Percentiles rank a stretch among this genome's conserved stretches.
phyloP scores from a whole-genome alignment of 2,113 vertebrate species.

The Burhinus oedicnemus region DNA sequence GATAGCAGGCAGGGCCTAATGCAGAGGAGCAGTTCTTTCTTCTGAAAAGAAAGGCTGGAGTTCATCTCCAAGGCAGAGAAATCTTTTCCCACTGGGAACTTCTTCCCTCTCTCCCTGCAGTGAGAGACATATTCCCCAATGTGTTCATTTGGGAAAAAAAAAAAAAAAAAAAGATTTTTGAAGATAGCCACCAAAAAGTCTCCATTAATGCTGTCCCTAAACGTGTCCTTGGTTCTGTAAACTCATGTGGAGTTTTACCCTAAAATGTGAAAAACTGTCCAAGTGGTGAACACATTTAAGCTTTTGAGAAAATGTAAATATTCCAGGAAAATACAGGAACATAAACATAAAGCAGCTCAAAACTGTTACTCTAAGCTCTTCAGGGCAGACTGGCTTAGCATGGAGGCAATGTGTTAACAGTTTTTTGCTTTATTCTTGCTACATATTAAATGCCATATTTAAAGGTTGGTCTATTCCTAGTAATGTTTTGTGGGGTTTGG shows the following conservation, averaged over 20 bases:
- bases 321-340: background rate
- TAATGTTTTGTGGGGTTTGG: conserved; percentile 55
- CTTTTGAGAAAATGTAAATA: background rate
- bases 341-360: conserved; percentile 12
- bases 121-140: background rate
- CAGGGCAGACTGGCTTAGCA: background rate
- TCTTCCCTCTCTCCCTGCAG: background rate
- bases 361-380: conserved; percentile 18
- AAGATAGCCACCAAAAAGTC: background rate
- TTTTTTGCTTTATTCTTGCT: conserved; percentile 41
- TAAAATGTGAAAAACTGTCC: conserved; percentile 23
- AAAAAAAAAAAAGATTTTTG: background rate
- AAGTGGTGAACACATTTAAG: conserved; percentile 19
- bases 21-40: background rate
- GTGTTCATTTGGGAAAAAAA: background rate
- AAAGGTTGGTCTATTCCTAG: conserved; percentile 65
- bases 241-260: conserved; percentile 16
- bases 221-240: conserved; percentile 46
- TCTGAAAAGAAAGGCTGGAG: conserved; percentile 13
- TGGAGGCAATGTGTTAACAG: conserved; percentile 31
- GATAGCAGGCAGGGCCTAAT: background rate
- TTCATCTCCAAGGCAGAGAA: background rate
- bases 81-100: background rate
- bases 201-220: conserved; percentile 59
- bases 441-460: conserved; percentile 54